Conservation (phyloP, 2,113 vertebrate species). For the Emydura subglobosa region DNA sequence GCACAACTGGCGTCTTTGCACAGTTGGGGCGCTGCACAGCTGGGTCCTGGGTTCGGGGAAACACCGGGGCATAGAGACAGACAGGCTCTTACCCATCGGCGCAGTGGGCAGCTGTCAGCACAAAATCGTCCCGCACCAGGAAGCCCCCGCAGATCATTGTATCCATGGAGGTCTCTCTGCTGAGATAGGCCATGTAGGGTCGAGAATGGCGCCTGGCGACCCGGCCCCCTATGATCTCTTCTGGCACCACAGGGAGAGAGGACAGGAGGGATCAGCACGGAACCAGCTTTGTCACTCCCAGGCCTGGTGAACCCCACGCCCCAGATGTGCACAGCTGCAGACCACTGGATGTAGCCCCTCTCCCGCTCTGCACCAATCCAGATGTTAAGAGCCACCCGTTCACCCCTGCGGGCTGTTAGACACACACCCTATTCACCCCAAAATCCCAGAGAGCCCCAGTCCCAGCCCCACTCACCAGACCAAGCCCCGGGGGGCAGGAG, state of each 20-base stretch:
- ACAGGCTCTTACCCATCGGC: slow-evolving; percentile 28
- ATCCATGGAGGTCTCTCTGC: rapidly evolving
- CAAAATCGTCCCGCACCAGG: slow-evolving; percentile 58
- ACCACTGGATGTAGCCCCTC: neutral
- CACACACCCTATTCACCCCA: neutral
- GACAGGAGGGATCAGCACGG: neutral
- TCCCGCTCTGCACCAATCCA: neutral
- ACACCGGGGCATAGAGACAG: too few relatives aligned
- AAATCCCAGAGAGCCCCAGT: neutral
- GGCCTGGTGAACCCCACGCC: too few relatives aligned
- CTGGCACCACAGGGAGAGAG: slow-evolving; percentile 29
- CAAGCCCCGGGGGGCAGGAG: neutral
- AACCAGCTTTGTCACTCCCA: neutral
- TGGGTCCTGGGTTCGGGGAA: too few relatives aligned
- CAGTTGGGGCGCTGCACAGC: too few relatives aligned
- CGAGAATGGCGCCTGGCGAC: slow-evolving; percentile 51
- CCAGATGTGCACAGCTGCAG: too few relatives aligned
- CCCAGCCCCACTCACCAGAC: neutral
- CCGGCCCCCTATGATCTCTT: slow-evolving; percentile 46
- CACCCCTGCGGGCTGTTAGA: too few relatives aligned
- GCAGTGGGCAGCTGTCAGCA: slow-evolving; percentile 63
- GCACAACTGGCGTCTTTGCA: too few relatives aligned
- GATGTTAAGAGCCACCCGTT: neutral
- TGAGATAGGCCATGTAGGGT: slow-evolving; percentile 58
- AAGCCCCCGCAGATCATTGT: neutral